These are phyloP conservation scores for Diorhabda elongata DNA, from an alignment of 1,140 invertebrate genomes.

Conservation along the genomic window DNA sequence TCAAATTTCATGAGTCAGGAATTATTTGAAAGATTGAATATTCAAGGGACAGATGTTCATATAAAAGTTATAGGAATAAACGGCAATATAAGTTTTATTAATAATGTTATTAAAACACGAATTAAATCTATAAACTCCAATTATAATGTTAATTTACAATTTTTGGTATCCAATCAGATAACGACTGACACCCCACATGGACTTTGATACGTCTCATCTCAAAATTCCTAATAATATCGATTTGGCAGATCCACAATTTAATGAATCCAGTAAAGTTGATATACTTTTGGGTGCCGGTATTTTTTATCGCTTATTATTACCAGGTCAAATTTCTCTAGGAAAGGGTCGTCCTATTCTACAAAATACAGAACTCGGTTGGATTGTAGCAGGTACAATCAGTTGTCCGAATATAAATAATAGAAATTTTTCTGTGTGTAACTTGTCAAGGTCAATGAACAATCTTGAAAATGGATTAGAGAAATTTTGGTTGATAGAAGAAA, in stretches of 20 bases:
- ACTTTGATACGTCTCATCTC: constrained; percentile 1
- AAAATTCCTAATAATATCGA: constrained; percentile 13
- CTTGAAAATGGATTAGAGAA: constrained; percentile 3
- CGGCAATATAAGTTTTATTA: background rate
- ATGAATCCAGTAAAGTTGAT: constrained; percentile 14
- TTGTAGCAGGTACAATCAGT: constrained; percentile 2
- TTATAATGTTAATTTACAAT: constrained; percentile 25
- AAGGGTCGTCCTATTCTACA: constrained; percentile 13
- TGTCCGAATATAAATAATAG: background rate
- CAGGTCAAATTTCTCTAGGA: constrained; percentile 15
- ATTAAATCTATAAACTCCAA: constrained; percentile 23
- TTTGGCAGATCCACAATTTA: constrained; percentile 19
- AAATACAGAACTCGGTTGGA: constrained; percentile 22
- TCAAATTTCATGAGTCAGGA: constrained; percentile 13
- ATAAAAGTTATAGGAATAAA: constrained; percentile 10
- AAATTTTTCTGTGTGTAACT: background rate
- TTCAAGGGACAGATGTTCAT: constrained; percentile 2
- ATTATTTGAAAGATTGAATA: constrained; percentile 10
- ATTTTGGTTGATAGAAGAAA: constrained; percentile 5
- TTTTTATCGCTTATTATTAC: constrained; percentile 16
- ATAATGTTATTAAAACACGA: constrained; percentile 3
- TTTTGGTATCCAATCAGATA: constrained; percentile 21
- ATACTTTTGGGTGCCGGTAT: constrained; percentile 13
- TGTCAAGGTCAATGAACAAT: background rate
- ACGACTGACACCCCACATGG: constrained; percentile 15